Evolutionary conservation across 2,113 vertebrate species (phyloP), one percentile per base, ranked within the genome.

Genomic region (Hyperopisus bebe): DNA sequence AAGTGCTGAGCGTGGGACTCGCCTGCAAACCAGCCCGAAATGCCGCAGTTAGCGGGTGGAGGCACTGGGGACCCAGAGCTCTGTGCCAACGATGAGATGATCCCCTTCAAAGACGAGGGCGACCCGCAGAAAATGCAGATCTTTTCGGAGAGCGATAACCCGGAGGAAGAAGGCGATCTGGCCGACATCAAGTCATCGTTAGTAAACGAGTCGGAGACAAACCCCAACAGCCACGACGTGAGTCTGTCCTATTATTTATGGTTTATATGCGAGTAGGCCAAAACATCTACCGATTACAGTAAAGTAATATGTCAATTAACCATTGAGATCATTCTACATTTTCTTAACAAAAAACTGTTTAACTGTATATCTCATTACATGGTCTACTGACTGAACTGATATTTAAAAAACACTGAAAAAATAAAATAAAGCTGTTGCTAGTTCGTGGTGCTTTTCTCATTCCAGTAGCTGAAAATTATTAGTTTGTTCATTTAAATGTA

Each of bases 161-260:
- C 98, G 31, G 98, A 99, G 93, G 98, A 99, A 91, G 98, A 99
- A 87, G 97, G 98, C 4, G 98, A 99, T 93, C 94, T 99, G 91
- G 98, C 98, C 86, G 98, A 99, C 94, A 98, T 99, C 95, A 99
- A 99, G 93, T 99, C 98, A 2, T 99, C 98, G 51, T 95, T 99
- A 92, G 98, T 99, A 66, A 96, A 98, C 92, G 98, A 99, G 95
- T 98, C 98, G 0, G 98, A 99, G 94, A 98, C 96, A 92, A 98
- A 96, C 94, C 98, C 96, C 95, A 97, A 96, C 90, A 97, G 93
- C 91, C 97, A 98, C 92, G 98, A 99, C 94, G 98, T 98, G 94
- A 97, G 96, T 96, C 91, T 90, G 21, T 24, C 21, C 39, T 19
- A 21, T 13, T 84, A 31, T 84, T 84, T 47, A 11, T 47, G 8